Evolutionary conservation across 2,888 invertebrate species (phyloP), one percentile per base, ranked within the genome.

Genomic region (Pyrrhopygopsis socrates): DNA sequence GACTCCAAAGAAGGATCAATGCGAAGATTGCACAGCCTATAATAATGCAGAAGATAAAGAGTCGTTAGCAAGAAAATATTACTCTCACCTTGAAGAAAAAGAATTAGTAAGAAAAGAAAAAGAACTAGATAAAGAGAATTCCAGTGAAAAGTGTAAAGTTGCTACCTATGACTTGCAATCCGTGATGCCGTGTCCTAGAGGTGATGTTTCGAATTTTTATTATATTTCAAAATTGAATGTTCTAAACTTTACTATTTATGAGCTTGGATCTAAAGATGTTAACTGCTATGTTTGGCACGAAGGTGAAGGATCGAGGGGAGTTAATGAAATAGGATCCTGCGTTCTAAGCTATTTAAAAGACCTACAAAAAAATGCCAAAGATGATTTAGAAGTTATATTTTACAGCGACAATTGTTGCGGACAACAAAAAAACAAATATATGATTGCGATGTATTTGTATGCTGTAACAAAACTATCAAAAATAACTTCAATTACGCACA

Each of bases 1-100:
- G 78, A 63, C 75, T 60, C 90, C 91, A 18, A 91, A 93, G 73
- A 89, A 84, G 68, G 90, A 92, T 68, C 90, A 92, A 68, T 92
- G 91, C 63, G 89, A 87, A 68, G 82, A 86, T 15, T 93, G 92
- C 79, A 82, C 84, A 13, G 77, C 84, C 63, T 93, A 74, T 70
- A 41, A 77, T 30, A 91, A 91, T 80, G 80, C 79, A 5, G 84
- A 79, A 65, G 81, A 84, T 71, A 84, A 87, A 24, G 3, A 54
- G 0, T 1, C 13, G 20, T 41, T 77, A 22, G 30, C 83, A 68
- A 68, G 50, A 20, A 76, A 70, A 34, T 34, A 84, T 38, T 67
- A 87, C 27, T 1, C 9, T 29, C 84, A 87, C 58, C 24, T 81
- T 13, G 74, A 60, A 22, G 65, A 86, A 50, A 86, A 86, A 60